Conservation (phyloP, 2,797 vertebrate genomes). For the Cyprinella venusta region DNA sequence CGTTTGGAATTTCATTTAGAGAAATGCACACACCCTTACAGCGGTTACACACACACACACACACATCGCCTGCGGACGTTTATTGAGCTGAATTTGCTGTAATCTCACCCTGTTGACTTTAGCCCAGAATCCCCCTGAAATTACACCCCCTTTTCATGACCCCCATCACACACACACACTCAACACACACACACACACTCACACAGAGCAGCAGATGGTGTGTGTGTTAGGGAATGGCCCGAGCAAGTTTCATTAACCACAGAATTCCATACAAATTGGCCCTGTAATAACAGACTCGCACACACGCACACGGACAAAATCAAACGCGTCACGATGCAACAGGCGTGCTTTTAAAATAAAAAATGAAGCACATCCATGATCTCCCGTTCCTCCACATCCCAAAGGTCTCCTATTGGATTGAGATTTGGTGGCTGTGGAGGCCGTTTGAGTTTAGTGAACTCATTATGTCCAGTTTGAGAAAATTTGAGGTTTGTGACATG, state of each 20-base stretch:
- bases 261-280: conserved; percentile 75
- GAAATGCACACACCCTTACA: conserved; percentile 49
- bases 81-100: conserved; percentile 40
- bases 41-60: conserved; percentile 43
- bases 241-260: conserved; percentile 68
- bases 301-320: conserved; percentile 32
- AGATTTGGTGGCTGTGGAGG: background rate
- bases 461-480: background rate
- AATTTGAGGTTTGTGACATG: conserved; percentile 34
- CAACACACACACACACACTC: conserved; percentile 7
- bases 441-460: background rate
- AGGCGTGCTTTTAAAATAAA: background rate
- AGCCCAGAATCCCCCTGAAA: conserved; percentile 24
- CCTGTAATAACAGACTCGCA: conserved; percentile 65
- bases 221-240: conserved; percentile 41
- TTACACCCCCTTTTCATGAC: conserved; percentile 54
- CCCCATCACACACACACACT: conserved; percentile 14
- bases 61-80: conserved; percentile 36
- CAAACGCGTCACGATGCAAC: conserved; percentile 6
- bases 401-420: background rate
- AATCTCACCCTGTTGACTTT: conserved; percentile 60
- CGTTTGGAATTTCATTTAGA: conserved; percentile 45
- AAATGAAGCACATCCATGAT: background rate
- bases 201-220: conserved; percentile 43
- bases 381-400: background rate